phyloP scores from a whole-genome alignment of 2,888 invertebrate species.

The Shargacucullia verbasci region DNA sequence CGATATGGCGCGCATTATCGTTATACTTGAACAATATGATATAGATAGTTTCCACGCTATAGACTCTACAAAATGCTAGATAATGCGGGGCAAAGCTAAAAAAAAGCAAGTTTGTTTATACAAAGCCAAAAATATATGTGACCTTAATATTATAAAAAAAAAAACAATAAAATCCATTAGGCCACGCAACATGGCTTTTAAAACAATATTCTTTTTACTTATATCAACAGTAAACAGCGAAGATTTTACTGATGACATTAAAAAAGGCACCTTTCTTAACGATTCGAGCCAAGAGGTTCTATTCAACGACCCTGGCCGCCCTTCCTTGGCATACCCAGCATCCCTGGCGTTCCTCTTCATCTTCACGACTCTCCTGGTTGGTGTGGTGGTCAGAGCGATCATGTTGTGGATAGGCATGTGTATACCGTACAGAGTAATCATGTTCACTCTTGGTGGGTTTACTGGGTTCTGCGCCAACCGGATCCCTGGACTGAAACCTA shows the following conservation, averaged over 20 bases:
- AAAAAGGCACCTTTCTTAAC: background rate
- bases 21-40: too few species aligned
- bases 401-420: slow-evolving; percentile 76
- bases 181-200: slow-evolving; percentile 57
- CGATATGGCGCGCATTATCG: too few species aligned
- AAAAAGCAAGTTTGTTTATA: too few species aligned
- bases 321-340: slow-evolving; percentile 71
- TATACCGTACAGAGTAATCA: slow-evolving; percentile 78
- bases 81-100: too few species aligned
- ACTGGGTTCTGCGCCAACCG: slow-evolving; percentile 75
- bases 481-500: slow-evolving; percentile 72
- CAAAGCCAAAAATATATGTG: too few species aligned
- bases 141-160: background rate
- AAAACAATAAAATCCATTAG: slow-evolving; percentile 48
- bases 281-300: slow-evolving; percentile 15
- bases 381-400: slow-evolving; percentile 73
- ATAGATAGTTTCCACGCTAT: too few species aligned
- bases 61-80: too few species aligned
- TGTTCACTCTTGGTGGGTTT: slow-evolving; percentile 79
- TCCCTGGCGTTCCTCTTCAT: slow-evolving; percentile 74
- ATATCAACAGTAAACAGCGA: slow-evolving; percentile 10
- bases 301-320: slow-evolving; percentile 63
- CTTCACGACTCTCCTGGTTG: slow-evolving; percentile 72
- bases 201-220: slow-evolving; percentile 33
- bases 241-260: background rate